phyloP scores from a whole-genome alignment of 2,113 vertebrate species.

The Hippocampus comes region DNA sequence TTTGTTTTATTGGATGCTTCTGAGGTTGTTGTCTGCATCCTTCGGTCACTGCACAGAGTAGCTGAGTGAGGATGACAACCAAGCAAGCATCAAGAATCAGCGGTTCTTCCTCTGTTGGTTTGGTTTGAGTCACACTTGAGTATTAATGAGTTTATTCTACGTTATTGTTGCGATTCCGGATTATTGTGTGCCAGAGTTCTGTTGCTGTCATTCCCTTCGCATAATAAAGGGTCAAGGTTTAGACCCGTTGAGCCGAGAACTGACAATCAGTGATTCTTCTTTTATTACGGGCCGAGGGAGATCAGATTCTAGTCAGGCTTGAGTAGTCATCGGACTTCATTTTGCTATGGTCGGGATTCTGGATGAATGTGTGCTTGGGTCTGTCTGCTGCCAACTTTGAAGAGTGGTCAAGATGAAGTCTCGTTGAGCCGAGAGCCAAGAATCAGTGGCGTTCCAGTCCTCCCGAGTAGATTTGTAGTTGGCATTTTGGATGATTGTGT shows the following conservation, averaged over 20 bases:
- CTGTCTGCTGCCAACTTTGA: too few relatives aligned
- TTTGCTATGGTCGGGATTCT: too few relatives aligned
- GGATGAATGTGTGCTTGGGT: too few relatives aligned
- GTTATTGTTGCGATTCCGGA: too few relatives aligned
- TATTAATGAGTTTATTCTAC: too few relatives aligned
- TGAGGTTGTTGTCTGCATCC: neutral
- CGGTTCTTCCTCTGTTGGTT: neutral
- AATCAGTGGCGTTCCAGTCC: neutral
- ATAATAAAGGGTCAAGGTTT: neutral
- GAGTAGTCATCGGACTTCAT: too few relatives aligned
- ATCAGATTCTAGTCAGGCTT: too few relatives aligned
- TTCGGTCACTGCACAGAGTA: neutral
- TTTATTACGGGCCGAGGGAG: neutral
- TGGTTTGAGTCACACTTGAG: too few relatives aligned
- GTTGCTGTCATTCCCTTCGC: too few relatives aligned
- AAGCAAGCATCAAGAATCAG: neutral
- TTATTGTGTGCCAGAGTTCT: too few relatives aligned
- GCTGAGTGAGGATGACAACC: neutral
- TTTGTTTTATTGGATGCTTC: neutral
- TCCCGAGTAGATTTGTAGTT: neutral
- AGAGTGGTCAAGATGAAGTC: neutral
- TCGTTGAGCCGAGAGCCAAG: neutral
- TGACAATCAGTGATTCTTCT: neutral
- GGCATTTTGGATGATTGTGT: neutral
- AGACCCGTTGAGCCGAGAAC: neutral